phyloP scores from a whole-genome alignment of 2,888 invertebrate genomes.

The Mimachlamys varia region DNA sequence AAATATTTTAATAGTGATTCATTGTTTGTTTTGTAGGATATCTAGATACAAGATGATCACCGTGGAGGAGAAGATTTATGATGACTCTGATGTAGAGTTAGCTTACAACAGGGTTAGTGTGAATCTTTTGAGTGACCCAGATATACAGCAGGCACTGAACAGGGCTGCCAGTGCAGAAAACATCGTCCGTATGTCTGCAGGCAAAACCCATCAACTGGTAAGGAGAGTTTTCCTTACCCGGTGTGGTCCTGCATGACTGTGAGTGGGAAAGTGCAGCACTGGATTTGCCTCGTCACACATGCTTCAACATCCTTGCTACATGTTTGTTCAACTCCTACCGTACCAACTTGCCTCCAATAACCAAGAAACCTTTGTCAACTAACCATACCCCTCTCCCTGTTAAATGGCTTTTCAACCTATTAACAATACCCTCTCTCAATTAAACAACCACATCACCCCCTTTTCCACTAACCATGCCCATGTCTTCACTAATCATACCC shows the following conservation, averaged over 20 bases:
- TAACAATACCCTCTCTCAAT: no score
- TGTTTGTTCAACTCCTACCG: background rate
- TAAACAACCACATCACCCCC: no score
- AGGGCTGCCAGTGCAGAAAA: slow-evolving; percentile 78
- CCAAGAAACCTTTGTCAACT: no score
- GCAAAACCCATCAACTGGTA: slow-evolving; percentile 28
- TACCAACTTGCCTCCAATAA: background rate
- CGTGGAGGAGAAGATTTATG: slow-evolving; percentile 55
- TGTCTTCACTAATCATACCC: no score
- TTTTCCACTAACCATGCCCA: no score
- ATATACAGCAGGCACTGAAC: slow-evolving; percentile 75
- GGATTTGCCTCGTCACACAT: background rate
- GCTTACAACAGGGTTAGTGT: slow-evolving; percentile 83
- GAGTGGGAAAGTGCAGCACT: background rate
- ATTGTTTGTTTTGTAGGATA: slow-evolving; percentile 45
- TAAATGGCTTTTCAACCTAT: no score
- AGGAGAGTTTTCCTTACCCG: slow-evolving; percentile 31
- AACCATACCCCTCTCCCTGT: no score
- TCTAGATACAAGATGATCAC: slow-evolving; percentile 56
- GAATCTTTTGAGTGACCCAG: slow-evolving; percentile 86
- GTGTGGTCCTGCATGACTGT: slow-evolving; percentile 30
- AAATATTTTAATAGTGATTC: background rate
- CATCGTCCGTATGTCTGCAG: slow-evolving; percentile 49
- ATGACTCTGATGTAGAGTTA: slow-evolving; percentile 62
- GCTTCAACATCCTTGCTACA: background rate